Evolutionary conservation across 2,888 invertebrate species (phyloP), one percentile per base, ranked within the genome.

Genomic region (Rotaria macrura): DNA sequence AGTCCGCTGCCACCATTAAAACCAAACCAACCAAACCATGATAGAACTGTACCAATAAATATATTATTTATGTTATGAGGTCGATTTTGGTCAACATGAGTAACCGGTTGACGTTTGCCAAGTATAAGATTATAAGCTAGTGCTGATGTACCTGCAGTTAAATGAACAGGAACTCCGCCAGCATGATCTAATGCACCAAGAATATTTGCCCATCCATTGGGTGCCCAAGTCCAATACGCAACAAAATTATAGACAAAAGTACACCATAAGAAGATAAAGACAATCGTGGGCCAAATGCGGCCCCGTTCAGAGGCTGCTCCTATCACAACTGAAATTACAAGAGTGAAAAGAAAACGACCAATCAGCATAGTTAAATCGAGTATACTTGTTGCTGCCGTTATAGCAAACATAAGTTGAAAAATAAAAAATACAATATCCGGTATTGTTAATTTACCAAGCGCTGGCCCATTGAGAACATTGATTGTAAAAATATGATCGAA

Each of bases 1-100:
- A 52, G 47, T 72, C 34, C 57, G 23, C 43, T 43, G 17, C 84
- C 84, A 47, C 84, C 57, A 72, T 84, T 84, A 57, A 84, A 84
- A 29, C 84, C 84, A 72, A 84, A 84, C 84, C 84, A 84, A 34
- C 84, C 84, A 65, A 84, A 84, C 84, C 84, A 84, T n/a, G 52
- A 47, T 47, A 84, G 29, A 43, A 7, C 23, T 2, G 84, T 84
- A 47, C 84, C 84, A 17, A 84, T 6, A 72, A 52, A 54, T 49
- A 84, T 38, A 47, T 84, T 34, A 38, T 25, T 10, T 4, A 84
- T 38, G 57, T 84, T 84, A 52, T 49, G 34, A 38, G 84, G 57
- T 38, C 43, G 47, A 57, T 57, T 49, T 38, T 84, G 47, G 29
- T 84, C 49, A 55, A 52, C 20, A 23, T 34, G 12, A 72, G 34